Evolutionary conservation across 2,113 vertebrate species (phyloP), one percentile per base, ranked within the genome.

Genomic region (Strigops habroptila): DNA sequence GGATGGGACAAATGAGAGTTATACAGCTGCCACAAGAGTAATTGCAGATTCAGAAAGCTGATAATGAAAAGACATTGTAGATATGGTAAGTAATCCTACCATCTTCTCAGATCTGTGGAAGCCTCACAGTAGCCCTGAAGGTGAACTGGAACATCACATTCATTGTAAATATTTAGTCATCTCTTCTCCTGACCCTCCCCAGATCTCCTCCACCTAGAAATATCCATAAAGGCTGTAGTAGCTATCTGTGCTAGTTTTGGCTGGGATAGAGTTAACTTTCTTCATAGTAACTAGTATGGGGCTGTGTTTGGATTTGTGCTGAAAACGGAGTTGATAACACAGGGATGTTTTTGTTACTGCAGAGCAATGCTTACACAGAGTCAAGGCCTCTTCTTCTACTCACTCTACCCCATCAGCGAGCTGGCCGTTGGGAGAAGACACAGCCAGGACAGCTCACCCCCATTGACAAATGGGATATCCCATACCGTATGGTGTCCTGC

Each of bases 381-480:
- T 5, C 39, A 79, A 63, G 39, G 75, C 1, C 46, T 53, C 22
- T 76, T 28, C 46, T 53, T 46, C 7, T 14, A 8, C 53, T 53
- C n/a, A 60, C 15, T 18, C 13, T 18, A 30, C 4, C 64, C 35
- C 25, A 60, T 24, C 55, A 27, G 41, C 0, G 0, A 69, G 63
- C 1, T 18, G 27, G 10, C 79, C 48, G 28, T 0, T 63, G 48
- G 17, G 21, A 70, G 41, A 14, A 7, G 31, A 35, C 35, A 16
- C 17, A 6, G 35, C 12, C 0, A 0, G 64, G 21, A 43, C 30
- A 43, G 7, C 46, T 55, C 39, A 35, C n/a, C 17, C 46, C 7
- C 53, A 8, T 5, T 69, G 48, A 55, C 37, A 44, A 30, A 19
- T 41, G 24, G 17, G 30, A 8, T 63, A 49, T 49, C 14, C 31